Evolutionary conservation across 2,797 vertebrate genomes (phyloP), one percentile per base, ranked within the genome.

Genomic region (Sebastes paucispinis): DNA sequence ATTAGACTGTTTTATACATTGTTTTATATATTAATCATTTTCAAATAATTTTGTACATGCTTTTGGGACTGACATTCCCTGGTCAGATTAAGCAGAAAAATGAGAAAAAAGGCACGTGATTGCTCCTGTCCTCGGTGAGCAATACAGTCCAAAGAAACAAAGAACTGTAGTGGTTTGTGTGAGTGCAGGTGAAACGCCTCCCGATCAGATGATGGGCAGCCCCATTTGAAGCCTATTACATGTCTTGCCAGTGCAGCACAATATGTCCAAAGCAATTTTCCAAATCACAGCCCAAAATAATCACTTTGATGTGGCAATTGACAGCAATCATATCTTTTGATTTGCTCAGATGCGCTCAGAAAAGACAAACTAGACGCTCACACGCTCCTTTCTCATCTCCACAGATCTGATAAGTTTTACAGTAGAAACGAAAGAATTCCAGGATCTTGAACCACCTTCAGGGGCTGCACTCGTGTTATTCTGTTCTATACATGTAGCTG

Each of bases 61-160:
- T 96, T 94, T 94, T 85, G 88, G 93, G 75, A 89, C 84, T 89
- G 83, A 94, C 93, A 94, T 95, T 94, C 92, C 95, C 93, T 86
- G 90, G 95, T 92, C 92, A 94, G 91, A 94, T 92, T 93, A 91
- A 95, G 75, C 93, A 95, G 94, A 93, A 95, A 91, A 90, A 93
- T 68, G 47, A 52, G 50, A 62, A 95, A 96, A 96, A 98, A 98
- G 98, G 98, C 98, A 99, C 98, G 90, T 95, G 95, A 96, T 96
- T 96, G 93, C 94, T 96, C 93, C 88, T 88, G 64, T 88, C 75
- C 88, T 91, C 90, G 91, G 95, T 92, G 96, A 95, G 94, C 93
- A 92, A 94, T 88, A 86, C 93, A 94, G 93, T 96, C 96, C 92
- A 94, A 95, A 94, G 93, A 95, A 95, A 95, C 54, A 85, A 89